phyloP scores from a whole-genome alignment of 2,797 vertebrate species.

The Erethizon dorsatum region DNA sequence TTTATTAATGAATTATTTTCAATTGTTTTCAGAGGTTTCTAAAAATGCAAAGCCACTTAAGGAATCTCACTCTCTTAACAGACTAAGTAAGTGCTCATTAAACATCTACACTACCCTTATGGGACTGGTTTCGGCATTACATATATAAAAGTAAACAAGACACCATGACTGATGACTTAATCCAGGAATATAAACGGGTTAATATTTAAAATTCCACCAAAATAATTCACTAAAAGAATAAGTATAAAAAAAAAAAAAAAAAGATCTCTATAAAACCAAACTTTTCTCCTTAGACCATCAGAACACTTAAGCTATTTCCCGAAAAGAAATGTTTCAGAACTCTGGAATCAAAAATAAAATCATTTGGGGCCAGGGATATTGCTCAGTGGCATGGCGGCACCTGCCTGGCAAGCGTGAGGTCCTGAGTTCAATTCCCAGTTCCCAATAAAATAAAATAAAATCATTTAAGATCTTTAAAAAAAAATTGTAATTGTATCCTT shows the following conservation, averaged over 20 bases:
- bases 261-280: neutral
- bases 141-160: neutral
- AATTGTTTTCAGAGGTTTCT: conserved; percentile 42
- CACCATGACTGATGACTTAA: neutral
- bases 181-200: neutral
- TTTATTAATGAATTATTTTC: conserved; percentile 43
- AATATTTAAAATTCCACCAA: neutral
- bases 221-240: conserved; percentile 24
- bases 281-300: neutral
- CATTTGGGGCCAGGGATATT: too few relatives aligned
- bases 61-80: neutral
- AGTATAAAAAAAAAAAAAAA: neutral
- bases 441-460: too few relatives aligned
- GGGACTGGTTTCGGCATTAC: neutral
- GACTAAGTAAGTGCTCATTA: neutral
- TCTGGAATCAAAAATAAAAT: neutral
- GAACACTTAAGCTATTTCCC: neutral
- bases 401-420: too few relatives aligned
- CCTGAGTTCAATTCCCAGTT: too few relatives aligned
- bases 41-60: conserved; percentile 42
- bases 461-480: neutral
- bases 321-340: neutral
- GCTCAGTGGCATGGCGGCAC: too few relatives aligned
- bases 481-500: neutral
- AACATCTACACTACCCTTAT: neutral